Evolutionary conservation across 2,888 invertebrate genomes (phyloP).

Genomic region (Laothoe populi): DNA sequence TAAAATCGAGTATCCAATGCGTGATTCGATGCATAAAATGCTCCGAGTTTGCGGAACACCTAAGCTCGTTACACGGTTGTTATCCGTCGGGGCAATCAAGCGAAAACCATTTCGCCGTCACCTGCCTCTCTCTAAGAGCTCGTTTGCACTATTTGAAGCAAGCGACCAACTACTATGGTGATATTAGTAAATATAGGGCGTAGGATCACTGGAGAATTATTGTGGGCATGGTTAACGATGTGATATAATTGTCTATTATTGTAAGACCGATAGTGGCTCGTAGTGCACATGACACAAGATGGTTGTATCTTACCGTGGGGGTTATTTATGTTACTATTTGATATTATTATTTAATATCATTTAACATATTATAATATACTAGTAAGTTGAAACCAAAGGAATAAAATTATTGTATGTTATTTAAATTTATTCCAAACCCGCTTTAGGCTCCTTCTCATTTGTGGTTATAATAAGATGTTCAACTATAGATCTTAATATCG

Average conservation of each 20-base stretch:
- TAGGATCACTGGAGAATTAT: neutral
- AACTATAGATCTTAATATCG: no score
- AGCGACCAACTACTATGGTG: neutral
- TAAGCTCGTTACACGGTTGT: slow-evolving; percentile 43
- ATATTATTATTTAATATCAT: no score
- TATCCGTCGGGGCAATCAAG: slow-evolving; percentile 44
- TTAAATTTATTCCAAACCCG: no score
- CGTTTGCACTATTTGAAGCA: slow-evolving; percentile 22
- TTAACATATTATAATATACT: no score
- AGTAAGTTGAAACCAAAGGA: no score
- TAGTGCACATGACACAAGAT: no score
- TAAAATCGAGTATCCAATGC: slow-evolving; percentile 12
- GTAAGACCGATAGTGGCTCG: no score
- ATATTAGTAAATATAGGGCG: slow-evolving; percentile 9
- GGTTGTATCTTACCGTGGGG: no score
- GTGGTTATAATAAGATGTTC: no score
- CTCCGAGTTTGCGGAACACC: slow-evolving; percentile 26
- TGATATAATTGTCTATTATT: neutral
- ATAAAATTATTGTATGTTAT: no score
- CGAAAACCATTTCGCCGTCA: slow-evolving; percentile 40
- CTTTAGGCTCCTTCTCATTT: no score
- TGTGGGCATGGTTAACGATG: neutral
- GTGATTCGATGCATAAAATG: slow-evolving; percentile 34
- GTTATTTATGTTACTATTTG: no score
- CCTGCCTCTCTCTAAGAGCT: slow-evolving; percentile 4